Evolutionary conservation across 2,797 vertebrate genomes (phyloP), one percentile per base, ranked within the genome.

Genomic region (Nyctalus aviator): DNA sequence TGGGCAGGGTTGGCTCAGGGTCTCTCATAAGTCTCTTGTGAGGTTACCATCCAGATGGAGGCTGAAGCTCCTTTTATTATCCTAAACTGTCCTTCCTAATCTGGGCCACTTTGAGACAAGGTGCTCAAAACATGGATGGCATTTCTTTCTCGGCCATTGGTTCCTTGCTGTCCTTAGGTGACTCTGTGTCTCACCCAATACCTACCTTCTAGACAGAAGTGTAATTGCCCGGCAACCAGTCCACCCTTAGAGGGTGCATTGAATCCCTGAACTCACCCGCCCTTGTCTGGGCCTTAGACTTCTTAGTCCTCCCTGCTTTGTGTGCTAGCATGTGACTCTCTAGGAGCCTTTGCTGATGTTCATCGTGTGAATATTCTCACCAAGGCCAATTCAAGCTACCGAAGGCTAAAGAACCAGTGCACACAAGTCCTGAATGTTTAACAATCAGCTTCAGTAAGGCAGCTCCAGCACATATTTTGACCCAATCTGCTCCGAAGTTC

Each of bases 171-270:
- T 91, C 84, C 75, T 90, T 72, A 10, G 21, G 30, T 32, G 15
- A 46, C 44, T 84, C 68, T 48, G 37, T 2, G 3, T 10, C 64
- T 82, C 2, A 3, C 55, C 48, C 53, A 82, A 41, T 23, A n/a
- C 46, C 46, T 21, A 55, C 88, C 89, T 82, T 77, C n/a, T 71
- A 91, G 86, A 94, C 55, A 53, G 84, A 96, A 93, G 93, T 50
- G 68, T 89, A 95, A 95, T 97, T 96, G 95, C 96, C 95, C 88
- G n/a, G 72, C 90, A 94, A 95, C 79, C 83, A 88, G 94, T 85
- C 84, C 91, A 86, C 79, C 50, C 93, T 97, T 82, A 48, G 95
- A 96, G 69, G 35, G 66, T 77, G 32, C 81, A 96, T 92, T 78
- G 41, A 0, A 7, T 62, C 72, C 66, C 71, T 92, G 84, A 75